Evolutionary conservation across 1,140 invertebrate species (phyloP).

Genomic region (Orius laevigatus): DNA sequence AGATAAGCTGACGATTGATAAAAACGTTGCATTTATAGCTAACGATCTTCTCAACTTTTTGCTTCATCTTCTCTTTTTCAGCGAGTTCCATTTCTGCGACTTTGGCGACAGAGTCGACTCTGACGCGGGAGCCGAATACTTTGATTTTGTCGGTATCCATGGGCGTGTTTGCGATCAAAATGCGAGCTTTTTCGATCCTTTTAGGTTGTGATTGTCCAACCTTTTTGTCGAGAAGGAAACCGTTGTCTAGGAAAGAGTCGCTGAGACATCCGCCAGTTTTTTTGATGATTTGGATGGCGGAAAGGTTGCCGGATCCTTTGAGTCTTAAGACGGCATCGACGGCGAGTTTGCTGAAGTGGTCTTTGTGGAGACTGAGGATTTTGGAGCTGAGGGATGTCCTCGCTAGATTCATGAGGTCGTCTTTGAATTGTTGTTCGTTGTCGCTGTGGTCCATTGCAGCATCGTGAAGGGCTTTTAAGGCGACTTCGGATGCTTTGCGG

Average conservation of each 20-base stretch:
- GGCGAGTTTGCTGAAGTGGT: slow-evolving; percentile 87
- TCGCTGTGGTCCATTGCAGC: slow-evolving; percentile 55
- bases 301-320: slow-evolving; percentile 87
- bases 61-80: slow-evolving; percentile 99
- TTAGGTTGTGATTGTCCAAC: slow-evolving; percentile 80
- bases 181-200: slow-evolving; percentile 69
- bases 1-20: slow-evolving; percentile 98
- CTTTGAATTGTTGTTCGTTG: slow-evolving; percentile 59
- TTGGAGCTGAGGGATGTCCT: slow-evolving; percentile 96
- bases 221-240: slow-evolving; percentile 95
- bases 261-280: slow-evolving; percentile 80
- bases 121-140: slow-evolving; percentile 96
- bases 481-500: slow-evolving; percentile 54
- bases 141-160: slow-evolving; percentile 99
- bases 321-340: slow-evolving; percentile 89
- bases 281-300: slow-evolving; percentile 96
- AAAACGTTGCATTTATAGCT: slow-evolving; percentile 96
- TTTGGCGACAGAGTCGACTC: slow-evolving; percentile 95
- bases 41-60: slow-evolving; percentile 95
- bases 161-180: slow-evolving; percentile 98
- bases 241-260: slow-evolving; percentile 96
- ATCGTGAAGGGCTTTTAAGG: slow-evolving; percentile 61
- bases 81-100: slow-evolving; percentile 95
- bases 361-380: slow-evolving; percentile 94
- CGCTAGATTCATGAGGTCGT: slow-evolving; percentile 93